phyloP scores from a whole-genome alignment of 1,140 invertebrate genomes.

The Leptoteleia sp. region DNA sequence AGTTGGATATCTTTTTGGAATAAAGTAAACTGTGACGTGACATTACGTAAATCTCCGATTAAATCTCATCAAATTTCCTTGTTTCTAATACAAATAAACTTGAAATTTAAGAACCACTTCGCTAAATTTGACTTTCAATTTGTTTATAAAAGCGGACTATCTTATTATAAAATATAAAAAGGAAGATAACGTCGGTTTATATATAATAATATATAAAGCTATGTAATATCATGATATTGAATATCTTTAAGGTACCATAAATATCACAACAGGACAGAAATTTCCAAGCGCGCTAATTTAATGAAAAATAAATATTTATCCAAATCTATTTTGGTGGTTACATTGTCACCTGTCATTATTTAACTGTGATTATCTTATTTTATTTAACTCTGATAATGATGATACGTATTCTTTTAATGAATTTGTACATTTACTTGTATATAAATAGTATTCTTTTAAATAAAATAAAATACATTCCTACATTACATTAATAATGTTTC shows the following conservation, averaged over 20 bases:
- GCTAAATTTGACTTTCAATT: constrained; percentile 8
- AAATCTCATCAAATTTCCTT: constrained; percentile 11
- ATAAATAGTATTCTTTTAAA: too few relatives aligned
- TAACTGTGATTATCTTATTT: too few relatives aligned
- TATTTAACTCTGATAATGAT: too few relatives aligned
- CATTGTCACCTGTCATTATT: too few relatives aligned
- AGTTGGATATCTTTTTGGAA: constrained; percentile 9
- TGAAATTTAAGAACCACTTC: neutral
- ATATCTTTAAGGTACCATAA: constrained; percentile 11
- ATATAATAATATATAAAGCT: constrained; percentile 8
- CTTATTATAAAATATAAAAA: constrained; percentile 10
- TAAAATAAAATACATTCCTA: too few relatives aligned
- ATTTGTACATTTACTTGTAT: too few relatives aligned
- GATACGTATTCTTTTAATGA: too few relatives aligned
- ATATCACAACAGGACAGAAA: neutral
- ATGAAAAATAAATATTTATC: constrained; percentile 5
- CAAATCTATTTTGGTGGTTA: constrained; percentile 6
- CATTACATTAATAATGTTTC: too few relatives aligned
- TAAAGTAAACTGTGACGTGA: neutral
- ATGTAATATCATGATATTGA: neutral
- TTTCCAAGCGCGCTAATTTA: neutral
- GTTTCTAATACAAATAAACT: constrained; percentile 6
- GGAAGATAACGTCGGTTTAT: constrained; percentile 21
- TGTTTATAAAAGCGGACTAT: too few relatives aligned
- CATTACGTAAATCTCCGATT: constrained; percentile 1